These are phyloP conservation scores for Macaca nemestrina DNA, from an alignment of 2,113 vertebrate genomes.

Conservation along the genomic window DNA sequence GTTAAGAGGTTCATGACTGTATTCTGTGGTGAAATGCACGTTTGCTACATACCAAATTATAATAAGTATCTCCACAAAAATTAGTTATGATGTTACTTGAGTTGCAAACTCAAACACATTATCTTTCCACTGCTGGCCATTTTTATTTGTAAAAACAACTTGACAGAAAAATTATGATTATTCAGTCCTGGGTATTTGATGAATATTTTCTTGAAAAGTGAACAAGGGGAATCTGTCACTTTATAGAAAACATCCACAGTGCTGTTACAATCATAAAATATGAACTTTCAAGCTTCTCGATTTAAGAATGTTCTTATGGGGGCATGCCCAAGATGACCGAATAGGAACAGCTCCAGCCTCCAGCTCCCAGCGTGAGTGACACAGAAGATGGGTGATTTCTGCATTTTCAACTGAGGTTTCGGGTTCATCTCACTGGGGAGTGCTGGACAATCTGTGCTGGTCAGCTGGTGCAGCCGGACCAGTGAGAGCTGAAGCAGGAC, in stretches of 20 bases:
- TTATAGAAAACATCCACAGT: not conserved
- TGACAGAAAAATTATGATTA: not conserved
- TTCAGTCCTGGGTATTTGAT: not conserved
- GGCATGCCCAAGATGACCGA: fast-evolving
- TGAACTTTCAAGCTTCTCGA: not conserved
- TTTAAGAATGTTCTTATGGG: not conserved
- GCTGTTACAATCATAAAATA: not conserved
- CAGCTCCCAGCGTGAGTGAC: no score
- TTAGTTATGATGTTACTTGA: not conserved
- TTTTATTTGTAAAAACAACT: not conserved
- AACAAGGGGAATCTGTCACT: not conserved
- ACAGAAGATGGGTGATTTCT: no score
- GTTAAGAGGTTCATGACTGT: not conserved
- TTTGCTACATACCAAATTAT: not conserved
- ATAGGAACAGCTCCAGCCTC: no score
- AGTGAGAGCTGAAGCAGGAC: no score
- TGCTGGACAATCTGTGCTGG: no score
- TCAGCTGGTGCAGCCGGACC: no score
- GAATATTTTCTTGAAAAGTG: not conserved
- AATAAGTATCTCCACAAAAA: not conserved
- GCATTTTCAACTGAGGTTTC: no score
- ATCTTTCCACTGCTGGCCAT: not conserved
- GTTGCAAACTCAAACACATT: not conserved
- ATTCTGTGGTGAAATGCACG: not conserved
- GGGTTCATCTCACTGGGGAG: no score